Evolutionary conservation across 2,797 vertebrate genomes (phyloP), one percentile per base, ranked within the genome.

Genomic region (Erpetoichthys calabaricus): DNA sequence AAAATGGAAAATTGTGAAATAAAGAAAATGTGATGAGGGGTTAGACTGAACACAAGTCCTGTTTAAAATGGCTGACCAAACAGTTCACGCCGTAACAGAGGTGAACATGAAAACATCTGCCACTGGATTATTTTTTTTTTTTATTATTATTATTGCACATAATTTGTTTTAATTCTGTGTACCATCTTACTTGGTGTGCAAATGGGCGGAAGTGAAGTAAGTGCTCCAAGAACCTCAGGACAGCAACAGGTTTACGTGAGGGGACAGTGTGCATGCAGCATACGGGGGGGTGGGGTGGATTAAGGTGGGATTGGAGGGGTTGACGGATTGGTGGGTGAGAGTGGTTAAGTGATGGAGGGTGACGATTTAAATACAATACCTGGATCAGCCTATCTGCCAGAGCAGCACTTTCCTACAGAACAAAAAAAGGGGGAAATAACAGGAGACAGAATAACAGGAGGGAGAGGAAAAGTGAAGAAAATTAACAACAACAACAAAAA

Each of bases 381-480:
- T 97, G 93, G 75, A 97, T 96, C 75, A 96, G 87, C 76, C 91
- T 92, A 87, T 96, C 93, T 85, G 93, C 93, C 80, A 97, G 84
- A 82, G 93, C 92, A 70, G 93, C 93, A 67, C 91, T 97, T 84
- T 97, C 93, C 93, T 97, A 86, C 73, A 82, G 77, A 25, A 69
- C 66, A 68, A 65, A 25, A 25, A 44, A 44, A 10, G 44, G 43
- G 60, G 66, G 62, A 45, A 74, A 62, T 56, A 65, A 63, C 69
- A 53, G 64, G 66, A 76, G 57, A 69, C 45, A 64, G 60, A 68
- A 80, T 66, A 76, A 68, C 76, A 73, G 75, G 69, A 64, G 44
- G 67, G 50, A 25, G 49, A 2, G 6, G 60, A 58, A 69, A 49
- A 55, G 62, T 60, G 47, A 9, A 42, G 43, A 44, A 52, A 41